Conservation (phyloP, 2,113 vertebrate species). For the Anas platyrhynchos region DNA sequence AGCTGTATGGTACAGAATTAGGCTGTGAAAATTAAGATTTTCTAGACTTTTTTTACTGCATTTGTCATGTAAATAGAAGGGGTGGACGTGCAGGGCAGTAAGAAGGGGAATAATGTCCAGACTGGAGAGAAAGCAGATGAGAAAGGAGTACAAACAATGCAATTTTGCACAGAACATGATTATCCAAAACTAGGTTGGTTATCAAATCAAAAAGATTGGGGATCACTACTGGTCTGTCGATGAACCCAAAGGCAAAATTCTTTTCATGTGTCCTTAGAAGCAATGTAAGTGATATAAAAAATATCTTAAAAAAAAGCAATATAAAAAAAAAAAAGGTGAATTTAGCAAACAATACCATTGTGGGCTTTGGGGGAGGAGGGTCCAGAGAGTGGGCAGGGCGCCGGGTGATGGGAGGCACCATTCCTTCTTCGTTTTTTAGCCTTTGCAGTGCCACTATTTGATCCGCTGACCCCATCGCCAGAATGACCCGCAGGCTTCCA, state of each 20-base stretch:
- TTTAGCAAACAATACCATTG: slow-evolving; percentile 52
- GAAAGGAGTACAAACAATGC: background rate
- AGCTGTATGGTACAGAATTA: background rate
- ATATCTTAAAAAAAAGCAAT: too few relatives aligned
- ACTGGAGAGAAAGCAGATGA: background rate
- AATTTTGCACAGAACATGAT: background rate
- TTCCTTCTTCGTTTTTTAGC: slow-evolving; percentile 79
- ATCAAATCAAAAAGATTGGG: background rate
- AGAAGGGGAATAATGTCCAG: background rate
- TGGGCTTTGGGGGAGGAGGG: slow-evolving; percentile 50
- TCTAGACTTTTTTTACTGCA: background rate
- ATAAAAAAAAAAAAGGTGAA: background rate
- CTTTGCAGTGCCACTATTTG: slow-evolving; percentile 88
- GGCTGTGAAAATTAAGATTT: background rate
- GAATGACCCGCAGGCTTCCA: slow-evolving; percentile 86
- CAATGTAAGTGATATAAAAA: too few relatives aligned
- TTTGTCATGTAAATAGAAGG: background rate
- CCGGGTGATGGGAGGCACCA: background rate
- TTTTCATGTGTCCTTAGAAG: accelerated
- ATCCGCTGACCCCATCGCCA: slow-evolving; percentile 90
- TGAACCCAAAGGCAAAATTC: background rate
- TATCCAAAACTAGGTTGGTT: background rate
- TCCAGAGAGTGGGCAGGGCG: slow-evolving; percentile 85
- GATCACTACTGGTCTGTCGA: background rate
- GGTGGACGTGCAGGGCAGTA: background rate